These are phyloP conservation scores for Ardeotis arabs DNA, from an alignment of 2,113 vertebrate genomes.

Conservation along the genomic window DNA sequence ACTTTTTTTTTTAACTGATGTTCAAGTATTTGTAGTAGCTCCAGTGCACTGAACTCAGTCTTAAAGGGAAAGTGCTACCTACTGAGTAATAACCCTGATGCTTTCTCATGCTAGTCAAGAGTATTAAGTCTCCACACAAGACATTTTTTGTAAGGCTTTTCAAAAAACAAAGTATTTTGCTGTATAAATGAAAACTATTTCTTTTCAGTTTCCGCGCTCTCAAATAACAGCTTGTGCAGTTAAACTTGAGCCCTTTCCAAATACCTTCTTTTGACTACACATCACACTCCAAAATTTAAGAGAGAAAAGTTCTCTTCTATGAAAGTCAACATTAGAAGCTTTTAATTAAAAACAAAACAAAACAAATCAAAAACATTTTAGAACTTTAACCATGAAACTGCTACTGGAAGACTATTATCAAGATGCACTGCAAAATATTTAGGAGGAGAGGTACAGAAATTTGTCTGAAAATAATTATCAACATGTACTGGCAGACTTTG, in stretches of 20 bases:
- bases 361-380: not conserved
- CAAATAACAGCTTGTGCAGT: not conserved
- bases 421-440: not conserved
- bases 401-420: not conserved
- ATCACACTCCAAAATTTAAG: not conserved
- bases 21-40: not conserved
- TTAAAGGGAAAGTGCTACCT: not conserved
- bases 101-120: not conserved
- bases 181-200: not conserved
- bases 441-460: not conserved
- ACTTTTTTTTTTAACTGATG: not conserved
- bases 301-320: not conserved
- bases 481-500: not conserved
- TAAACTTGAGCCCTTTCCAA: not conserved
- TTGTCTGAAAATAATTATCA: constrained; percentile 3
- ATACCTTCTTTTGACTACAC: not conserved
- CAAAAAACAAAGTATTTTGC: not conserved
- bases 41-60: not conserved
- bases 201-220: not conserved
- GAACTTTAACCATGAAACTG: not conserved
- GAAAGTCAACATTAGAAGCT: not conserved
- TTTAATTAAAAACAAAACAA: not conserved
- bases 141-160: not conserved
- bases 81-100: not conserved
- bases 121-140: not conserved